Conservation (phyloP, 2,113 vertebrate genomes). For the Platysternon megacephalum region DNA sequence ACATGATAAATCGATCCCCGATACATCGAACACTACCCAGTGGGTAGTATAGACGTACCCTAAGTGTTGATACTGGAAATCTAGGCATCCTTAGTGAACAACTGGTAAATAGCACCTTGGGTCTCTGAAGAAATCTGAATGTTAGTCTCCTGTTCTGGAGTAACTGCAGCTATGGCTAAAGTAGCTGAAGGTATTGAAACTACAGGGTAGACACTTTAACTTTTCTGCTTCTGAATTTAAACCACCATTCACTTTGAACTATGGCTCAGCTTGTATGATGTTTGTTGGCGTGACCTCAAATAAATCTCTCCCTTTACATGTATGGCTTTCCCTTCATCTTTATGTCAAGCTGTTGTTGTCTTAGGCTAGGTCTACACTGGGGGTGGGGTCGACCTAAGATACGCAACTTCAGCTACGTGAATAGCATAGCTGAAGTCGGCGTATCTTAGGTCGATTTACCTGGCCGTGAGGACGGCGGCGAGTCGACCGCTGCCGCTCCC, state of each 20-base stretch:
- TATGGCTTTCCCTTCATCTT: background rate
- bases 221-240: background rate
- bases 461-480: too few relatives aligned
- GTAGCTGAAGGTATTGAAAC: background rate
- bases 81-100: background rate
- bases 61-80: background rate
- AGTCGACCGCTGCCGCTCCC: too few relatives aligned
- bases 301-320: background rate
- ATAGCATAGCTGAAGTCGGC: too few relatives aligned
- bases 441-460: too few relatives aligned
- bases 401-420: too few relatives aligned
- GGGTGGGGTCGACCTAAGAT: too few relatives aligned
- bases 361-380: too few relatives aligned
- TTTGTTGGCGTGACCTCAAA: background rate
- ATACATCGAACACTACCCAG: too few relatives aligned
- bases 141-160: background rate
- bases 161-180: background rate
- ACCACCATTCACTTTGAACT: background rate
- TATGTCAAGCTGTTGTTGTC: background rate
- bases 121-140: background rate
- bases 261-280: background rate
- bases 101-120: background rate
- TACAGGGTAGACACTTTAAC: background rate
- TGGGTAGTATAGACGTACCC: too few relatives aligned
- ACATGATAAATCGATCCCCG: too few relatives aligned